Conservation (phyloP, 1,140 invertebrate genomes). For the Drosophila dunni region DNA sequence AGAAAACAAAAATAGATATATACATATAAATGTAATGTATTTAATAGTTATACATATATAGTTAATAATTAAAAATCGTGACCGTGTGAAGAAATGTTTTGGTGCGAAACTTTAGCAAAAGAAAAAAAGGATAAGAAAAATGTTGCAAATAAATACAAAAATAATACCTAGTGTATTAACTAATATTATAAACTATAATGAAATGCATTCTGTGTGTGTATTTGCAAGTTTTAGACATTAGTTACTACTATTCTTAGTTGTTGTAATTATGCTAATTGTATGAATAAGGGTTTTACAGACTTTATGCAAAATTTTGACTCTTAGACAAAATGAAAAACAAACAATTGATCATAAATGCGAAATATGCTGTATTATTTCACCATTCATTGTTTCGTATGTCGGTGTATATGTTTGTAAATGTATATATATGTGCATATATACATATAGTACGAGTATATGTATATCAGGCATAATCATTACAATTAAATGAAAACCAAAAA, state of each 20-base stretch:
- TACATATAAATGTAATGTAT: constrained; percentile 36
- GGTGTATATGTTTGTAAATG: constrained; percentile 39
- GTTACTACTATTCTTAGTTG: constrained; percentile 54
- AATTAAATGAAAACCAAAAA: constrained; percentile 47
- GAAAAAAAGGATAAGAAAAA: not conserved
- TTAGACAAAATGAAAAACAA: constrained; percentile 19
- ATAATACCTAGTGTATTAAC: constrained; percentile 39
- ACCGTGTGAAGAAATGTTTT: constrained; percentile 13
- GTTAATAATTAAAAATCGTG: constrained; percentile 64
- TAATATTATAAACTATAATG: constrained; percentile 33
- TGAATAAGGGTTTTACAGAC: constrained; percentile 62
- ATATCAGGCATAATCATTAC: constrained; percentile 64
- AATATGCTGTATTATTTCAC: constrained; percentile 38
- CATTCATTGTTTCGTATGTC: constrained; percentile 36
- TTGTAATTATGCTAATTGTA: constrained; percentile 60
- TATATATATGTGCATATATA: constrained; percentile 58
- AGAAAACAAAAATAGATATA: constrained; percentile 38
- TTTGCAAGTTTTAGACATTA: constrained; percentile 50
- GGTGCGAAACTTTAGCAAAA: constrained; percentile 38
- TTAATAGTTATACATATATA: constrained; percentile 57
- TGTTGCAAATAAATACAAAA: constrained; percentile 17
- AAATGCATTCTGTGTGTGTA: constrained; percentile 38
- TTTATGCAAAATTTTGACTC: constrained; percentile 50
- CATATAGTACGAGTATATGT: constrained; percentile 60
- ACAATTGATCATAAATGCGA: constrained; percentile 48